These are phyloP conservation scores for Drosophila rubida DNA, from an alignment of 2,888 invertebrate genomes.

Conservation along the genomic window DNA sequence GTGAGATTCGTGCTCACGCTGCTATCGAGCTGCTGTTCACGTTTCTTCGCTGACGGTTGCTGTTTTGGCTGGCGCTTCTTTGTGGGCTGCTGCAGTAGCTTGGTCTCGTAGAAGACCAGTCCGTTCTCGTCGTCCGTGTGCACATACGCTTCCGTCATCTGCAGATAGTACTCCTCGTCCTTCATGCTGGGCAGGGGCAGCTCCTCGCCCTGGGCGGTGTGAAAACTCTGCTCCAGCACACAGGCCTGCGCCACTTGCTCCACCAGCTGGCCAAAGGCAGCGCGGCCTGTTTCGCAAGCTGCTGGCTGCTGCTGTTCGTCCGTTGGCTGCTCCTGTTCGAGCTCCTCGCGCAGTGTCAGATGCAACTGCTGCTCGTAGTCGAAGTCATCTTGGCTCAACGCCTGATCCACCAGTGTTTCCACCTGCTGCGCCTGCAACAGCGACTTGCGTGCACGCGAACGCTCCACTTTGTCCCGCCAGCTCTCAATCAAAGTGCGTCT, in stretches of 20 bases:
- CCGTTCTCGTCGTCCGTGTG: slow-evolving; percentile 90
- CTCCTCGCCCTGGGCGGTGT: slow-evolving; percentile 45
- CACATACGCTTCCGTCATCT: slow-evolving; percentile 90
- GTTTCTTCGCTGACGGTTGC: background rate
- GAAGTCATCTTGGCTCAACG: slow-evolving; percentile 78
- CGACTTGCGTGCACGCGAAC: slow-evolving; percentile 75
- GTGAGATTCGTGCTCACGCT: slow-evolving; percentile 86
- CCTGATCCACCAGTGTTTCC: slow-evolving; percentile 76
- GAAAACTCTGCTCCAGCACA: slow-evolving; percentile 51
- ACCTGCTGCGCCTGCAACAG: slow-evolving; percentile 78
- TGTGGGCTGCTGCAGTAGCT: slow-evolving; percentile 70
- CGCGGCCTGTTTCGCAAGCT: slow-evolving; percentile 32
- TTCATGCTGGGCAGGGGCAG: background rate
- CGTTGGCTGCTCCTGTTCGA: slow-evolving; percentile 20
- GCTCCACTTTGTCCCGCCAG: slow-evolving; percentile 84
- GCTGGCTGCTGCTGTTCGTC: slow-evolving; percentile 17
- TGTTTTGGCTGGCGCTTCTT: slow-evolving; percentile 28
- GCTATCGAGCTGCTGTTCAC: slow-evolving; percentile 63
- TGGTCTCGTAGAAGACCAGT: slow-evolving; percentile 88
- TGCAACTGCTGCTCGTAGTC: slow-evolving; percentile 71
- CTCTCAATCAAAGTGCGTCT: slow-evolving; percentile 79
- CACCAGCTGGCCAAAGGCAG: slow-evolving; percentile 66
- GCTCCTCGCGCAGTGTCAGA: slow-evolving; percentile 24
- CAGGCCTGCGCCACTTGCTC: slow-evolving; percentile 73
- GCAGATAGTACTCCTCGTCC: slow-evolving; percentile 75